Evolutionary conservation across 2,888 invertebrate species (phyloP).

Genomic region (Polydrusus pterygomalis): DNA sequence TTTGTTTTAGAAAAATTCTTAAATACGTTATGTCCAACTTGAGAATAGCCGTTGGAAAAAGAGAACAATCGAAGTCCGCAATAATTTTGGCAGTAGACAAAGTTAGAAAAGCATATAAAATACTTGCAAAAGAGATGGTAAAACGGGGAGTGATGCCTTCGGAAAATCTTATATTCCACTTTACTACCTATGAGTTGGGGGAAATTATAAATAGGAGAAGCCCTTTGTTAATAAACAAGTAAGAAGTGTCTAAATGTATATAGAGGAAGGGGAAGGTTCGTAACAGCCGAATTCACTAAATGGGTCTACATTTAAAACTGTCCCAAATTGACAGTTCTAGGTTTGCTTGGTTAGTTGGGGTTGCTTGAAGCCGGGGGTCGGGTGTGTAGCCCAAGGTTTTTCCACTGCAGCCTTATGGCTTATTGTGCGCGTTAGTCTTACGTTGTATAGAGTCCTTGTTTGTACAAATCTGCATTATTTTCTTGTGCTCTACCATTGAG

Average conservation of each 20-base stretch:
- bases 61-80: conserved; percentile 82
- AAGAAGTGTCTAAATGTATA: conserved; percentile 71
- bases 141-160: conserved; percentile 79
- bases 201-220: conserved; percentile 74
- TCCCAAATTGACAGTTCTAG: too few species aligned
- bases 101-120: conserved; percentile 76
- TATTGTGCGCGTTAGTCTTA: too few species aligned
- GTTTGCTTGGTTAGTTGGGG: too few species aligned
- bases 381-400: too few species aligned
- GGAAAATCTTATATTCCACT: conserved; percentile 79
- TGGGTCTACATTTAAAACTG: too few species aligned
- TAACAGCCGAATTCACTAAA: too few species aligned
- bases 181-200: conserved; percentile 80
- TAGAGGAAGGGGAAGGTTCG: too few species aligned
- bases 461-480: too few species aligned
- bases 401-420: too few species aligned
- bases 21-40: conserved; percentile 78
- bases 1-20: conserved; percentile 73
- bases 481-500: too few species aligned
- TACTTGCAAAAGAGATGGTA: conserved; percentile 77
- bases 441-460: too few species aligned
- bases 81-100: conserved; percentile 75
- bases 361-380: too few species aligned
- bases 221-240: conserved; percentile 78
- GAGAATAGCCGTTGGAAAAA: conserved; percentile 76